Evolutionary conservation across 2,888 invertebrate genomes (phyloP).

Genomic region (Drosophila testacea): DNA sequence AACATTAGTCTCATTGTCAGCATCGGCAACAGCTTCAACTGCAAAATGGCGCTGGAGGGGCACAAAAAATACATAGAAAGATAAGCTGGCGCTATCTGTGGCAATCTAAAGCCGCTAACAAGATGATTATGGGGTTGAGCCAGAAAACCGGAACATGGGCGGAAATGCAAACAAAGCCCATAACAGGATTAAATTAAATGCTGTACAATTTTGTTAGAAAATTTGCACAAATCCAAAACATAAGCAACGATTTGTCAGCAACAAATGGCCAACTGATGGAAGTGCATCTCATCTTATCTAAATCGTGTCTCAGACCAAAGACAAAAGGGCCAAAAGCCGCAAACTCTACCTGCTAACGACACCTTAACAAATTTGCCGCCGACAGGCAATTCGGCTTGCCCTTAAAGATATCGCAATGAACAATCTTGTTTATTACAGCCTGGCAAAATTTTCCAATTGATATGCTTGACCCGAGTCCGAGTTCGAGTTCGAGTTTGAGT

Average conservation of each 20-base stretch:
- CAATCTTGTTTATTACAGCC: slow-evolving; percentile 83
- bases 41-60: slow-evolving; percentile 68
- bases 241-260: slow-evolving; percentile 82
- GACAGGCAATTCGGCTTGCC: slow-evolving; percentile 73
- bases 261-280: slow-evolving; percentile 34
- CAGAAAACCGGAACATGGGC: slow-evolving; percentile 76
- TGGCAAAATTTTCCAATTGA: slow-evolving; percentile 80
- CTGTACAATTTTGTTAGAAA: slow-evolving; percentile 24
- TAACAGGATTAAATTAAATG: slow-evolving; percentile 71
- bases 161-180: slow-evolving; percentile 75
- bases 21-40: slow-evolving; percentile 12
- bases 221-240: slow-evolving; percentile 69
- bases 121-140: slow-evolving; percentile 72
- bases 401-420: slow-evolving; percentile 67
- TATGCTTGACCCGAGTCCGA: slow-evolving; percentile 26
- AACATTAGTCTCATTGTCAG: slow-evolving; percentile 1
- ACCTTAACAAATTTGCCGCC: slow-evolving; percentile 74
- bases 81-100: slow-evolving; percentile 56
- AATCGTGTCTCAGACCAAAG: slow-evolving; percentile 54
- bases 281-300: slow-evolving; percentile 71
- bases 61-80: slow-evolving; percentile 42
- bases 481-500: neutral
- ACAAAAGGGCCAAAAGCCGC: slow-evolving; percentile 37
- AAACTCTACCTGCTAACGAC: slow-evolving; percentile 45
- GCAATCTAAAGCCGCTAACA: slow-evolving; percentile 74